Evolutionary conservation across 2,113 vertebrate species (phyloP).

Genomic region (Nymphicus hollandicus): DNA sequence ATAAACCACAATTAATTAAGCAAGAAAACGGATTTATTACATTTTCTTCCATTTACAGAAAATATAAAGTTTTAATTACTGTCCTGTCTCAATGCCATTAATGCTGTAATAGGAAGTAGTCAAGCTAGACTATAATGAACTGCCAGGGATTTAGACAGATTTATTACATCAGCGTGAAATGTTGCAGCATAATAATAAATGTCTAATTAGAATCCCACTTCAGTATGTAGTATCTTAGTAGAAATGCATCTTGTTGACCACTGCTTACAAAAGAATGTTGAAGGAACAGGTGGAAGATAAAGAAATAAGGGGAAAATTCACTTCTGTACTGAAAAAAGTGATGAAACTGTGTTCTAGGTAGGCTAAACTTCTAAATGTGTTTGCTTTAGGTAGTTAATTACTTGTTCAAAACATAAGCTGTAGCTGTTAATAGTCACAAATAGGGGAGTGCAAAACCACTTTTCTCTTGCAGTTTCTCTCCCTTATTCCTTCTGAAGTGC

Average conservation of each 20-base stretch:
- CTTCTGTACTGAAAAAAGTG: background rate
- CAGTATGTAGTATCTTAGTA: background rate
- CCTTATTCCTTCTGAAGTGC: background rate
- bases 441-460: background rate
- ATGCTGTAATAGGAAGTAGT: background rate
- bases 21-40: background rate
- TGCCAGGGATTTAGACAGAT: background rate
- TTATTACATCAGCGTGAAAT: background rate
- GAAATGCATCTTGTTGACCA: background rate
- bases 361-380: background rate
- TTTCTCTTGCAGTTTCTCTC: background rate
- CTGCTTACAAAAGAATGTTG: background rate
- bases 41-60: background rate
- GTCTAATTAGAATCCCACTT: background rate
- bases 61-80: background rate
- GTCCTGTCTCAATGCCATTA: background rate
- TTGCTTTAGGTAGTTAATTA: background rate
- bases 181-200: slow-evolving; percentile 13
- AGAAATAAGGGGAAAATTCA: background rate
- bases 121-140: background rate
- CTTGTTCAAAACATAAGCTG: background rate
- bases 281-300: background rate
- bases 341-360: background rate
- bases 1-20: background rate
- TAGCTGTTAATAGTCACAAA: background rate